These are phyloP conservation scores for Drosophila aff. DNA, from an alignment of 1,140 invertebrate genomes.

Conservation along the genomic window DNA sequence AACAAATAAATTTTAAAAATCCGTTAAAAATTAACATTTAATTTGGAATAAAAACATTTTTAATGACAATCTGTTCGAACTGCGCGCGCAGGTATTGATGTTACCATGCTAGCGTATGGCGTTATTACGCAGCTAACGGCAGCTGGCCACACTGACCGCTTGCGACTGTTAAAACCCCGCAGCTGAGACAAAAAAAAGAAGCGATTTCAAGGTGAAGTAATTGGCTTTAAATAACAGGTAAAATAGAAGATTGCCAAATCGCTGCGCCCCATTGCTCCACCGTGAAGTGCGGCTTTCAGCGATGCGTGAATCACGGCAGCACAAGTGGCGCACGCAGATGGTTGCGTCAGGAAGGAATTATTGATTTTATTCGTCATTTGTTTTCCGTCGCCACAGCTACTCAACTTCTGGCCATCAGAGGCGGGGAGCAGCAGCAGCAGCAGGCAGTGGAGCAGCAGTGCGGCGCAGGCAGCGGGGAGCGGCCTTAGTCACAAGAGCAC, in stretches of 20 bases:
- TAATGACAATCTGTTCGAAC: neutral
- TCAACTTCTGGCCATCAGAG: conserved; percentile 15
- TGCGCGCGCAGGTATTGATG: neutral
- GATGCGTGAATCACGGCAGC: neutral
- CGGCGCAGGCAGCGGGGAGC: conserved; percentile 46
- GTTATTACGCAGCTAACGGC: neutral
- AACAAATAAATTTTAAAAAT: neutral
- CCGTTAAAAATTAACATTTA: neutral
- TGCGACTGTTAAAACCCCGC: conserved; percentile 35
- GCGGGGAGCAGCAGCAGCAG: neutral
- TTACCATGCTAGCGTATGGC: neutral
- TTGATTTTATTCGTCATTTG: conserved; percentile 79
- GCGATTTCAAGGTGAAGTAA: conserved; percentile 76
- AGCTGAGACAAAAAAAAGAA: conserved; percentile 61
- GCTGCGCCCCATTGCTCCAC: conserved; percentile 15
- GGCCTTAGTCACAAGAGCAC: conserved; percentile 67
- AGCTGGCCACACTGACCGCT: conserved; percentile 21
- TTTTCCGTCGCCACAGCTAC: conserved; percentile 75
- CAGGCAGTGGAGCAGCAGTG: conserved; percentile 12
- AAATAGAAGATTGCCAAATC: conserved; percentile 36
- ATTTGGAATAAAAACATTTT: neutral
- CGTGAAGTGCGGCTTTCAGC: neutral
- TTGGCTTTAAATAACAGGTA: conserved; percentile 77
- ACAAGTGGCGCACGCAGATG: neutral
- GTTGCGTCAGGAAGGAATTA: conserved; percentile 55